phyloP scores from a whole-genome alignment of 2,888 invertebrate species.

The Heliconius erato region DNA sequence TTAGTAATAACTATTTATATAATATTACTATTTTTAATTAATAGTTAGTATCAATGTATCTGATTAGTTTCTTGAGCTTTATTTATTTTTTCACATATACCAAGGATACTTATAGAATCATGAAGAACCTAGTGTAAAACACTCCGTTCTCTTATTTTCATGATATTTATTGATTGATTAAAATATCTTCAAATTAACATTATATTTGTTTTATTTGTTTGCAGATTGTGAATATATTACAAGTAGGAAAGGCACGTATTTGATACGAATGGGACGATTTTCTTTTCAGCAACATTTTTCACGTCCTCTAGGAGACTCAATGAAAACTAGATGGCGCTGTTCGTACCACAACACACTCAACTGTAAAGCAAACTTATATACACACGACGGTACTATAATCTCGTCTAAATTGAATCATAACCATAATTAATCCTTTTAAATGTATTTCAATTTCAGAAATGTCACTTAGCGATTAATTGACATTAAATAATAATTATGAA shows the following conservation, averaged over 20 bases:
- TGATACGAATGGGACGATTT: constrained; percentile 52
- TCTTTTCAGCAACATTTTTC: constrained; percentile 51
- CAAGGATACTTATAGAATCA: too few species aligned
- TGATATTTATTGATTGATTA: too few species aligned
- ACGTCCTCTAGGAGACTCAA: constrained; percentile 21
- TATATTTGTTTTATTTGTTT: neutral
- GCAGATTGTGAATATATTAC: constrained; percentile 49
- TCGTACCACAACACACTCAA: constrained; percentile 51
- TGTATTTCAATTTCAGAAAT: neutral
- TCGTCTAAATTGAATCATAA: constrained; percentile 40
- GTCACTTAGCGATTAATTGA: neutral
- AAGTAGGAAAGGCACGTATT: constrained; percentile 53
- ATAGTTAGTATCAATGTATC: too few species aligned
- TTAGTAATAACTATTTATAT: too few species aligned
- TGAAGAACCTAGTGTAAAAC: too few species aligned
- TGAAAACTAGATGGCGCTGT: constrained; percentile 57
- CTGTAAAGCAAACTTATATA: constrained; percentile 59
- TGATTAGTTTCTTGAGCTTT: too few species aligned
- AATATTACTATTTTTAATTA: too few species aligned
- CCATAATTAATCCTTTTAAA: constrained; percentile 11
- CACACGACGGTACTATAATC: constrained; percentile 54
- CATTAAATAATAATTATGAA: neutral
- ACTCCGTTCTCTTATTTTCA: too few species aligned
- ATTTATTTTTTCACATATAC: too few species aligned
- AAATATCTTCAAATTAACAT: neutral